A percentile compares a stretch with the other conserved stretches of the same genome.
These are phyloP conservation scores for Blera fallax DNA, from an alignment of 2,888 invertebrate genomes.

Conservation along the genomic window DNA sequence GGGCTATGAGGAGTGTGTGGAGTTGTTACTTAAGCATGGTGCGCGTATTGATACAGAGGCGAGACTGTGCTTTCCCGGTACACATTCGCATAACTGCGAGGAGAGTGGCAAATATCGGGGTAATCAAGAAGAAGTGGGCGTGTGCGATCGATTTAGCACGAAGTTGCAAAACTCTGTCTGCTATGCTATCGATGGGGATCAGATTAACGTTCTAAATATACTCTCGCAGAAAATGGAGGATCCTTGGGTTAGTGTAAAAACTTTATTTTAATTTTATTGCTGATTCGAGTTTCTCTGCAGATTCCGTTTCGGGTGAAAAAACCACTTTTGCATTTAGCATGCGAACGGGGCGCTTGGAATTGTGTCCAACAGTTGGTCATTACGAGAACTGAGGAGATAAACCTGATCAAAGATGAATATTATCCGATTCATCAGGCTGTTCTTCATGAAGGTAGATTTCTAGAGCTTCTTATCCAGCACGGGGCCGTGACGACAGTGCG, in stretches of 20 bases:
- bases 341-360: slow-evolving; percentile 88
- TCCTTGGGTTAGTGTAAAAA: slow-evolving; percentile 83
- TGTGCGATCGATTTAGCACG: slow-evolving; percentile 79
- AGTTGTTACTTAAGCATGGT: slow-evolving; percentile 86
- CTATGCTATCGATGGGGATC: slow-evolving; percentile 89
- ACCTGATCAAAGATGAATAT: slow-evolving; percentile 88
- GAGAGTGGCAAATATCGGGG: slow-evolving; percentile 85
- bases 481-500: slow-evolving; percentile 88
- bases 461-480: slow-evolving; percentile 85
- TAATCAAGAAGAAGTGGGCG: slow-evolving; percentile 83
- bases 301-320: slow-evolving; percentile 84
- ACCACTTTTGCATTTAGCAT: slow-evolving; percentile 87
- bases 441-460: slow-evolving; percentile 87
- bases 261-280: background rate
- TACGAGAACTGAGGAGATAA: slow-evolving; percentile 87
- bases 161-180: slow-evolving; percentile 88
- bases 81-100: slow-evolving; percentile 87
- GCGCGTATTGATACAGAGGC: slow-evolving; percentile 88
- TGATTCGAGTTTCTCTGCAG: slow-evolving; percentile 68
- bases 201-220: slow-evolving; percentile 86
- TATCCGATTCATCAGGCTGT: slow-evolving; percentile 90
- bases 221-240: slow-evolving; percentile 87
- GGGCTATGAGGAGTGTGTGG: slow-evolving; percentile 88
- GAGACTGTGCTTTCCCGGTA: slow-evolving; percentile 89
- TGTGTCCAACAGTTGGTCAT: slow-evolving; percentile 87